A percentile compares a stretch with the other conserved stretches of the same genome.
These are phyloP conservation scores for Sphinx pinastri DNA, from an alignment of 2,888 invertebrate species.

Conservation along the genomic window DNA sequence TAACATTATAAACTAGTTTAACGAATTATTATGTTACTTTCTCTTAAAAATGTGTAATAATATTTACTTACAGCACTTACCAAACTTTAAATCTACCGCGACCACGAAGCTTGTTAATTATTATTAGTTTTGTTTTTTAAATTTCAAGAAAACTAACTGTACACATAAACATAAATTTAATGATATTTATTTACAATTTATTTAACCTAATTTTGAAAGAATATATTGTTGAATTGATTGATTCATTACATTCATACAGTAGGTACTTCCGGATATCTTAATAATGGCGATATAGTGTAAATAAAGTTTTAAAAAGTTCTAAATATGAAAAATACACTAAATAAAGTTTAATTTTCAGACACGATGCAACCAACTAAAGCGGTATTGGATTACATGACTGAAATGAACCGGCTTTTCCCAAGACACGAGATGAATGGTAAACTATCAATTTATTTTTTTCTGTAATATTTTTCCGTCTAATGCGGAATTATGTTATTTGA, in stretches of 20 bases:
- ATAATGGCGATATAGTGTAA: constrained; percentile 15
- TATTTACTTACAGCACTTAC: not conserved
- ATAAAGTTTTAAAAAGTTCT: not conserved
- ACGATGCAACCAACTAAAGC: not conserved
- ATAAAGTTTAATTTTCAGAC: constrained; percentile 1
- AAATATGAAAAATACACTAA: not conserved
- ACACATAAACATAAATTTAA: too few species aligned
- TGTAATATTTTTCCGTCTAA: not conserved
- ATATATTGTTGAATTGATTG: too few species aligned
- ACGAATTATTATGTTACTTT: too few species aligned
- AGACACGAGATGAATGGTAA: constrained; percentile 9
- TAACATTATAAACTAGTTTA: too few species aligned
- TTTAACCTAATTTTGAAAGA: too few species aligned
- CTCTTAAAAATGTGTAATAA: too few species aligned
- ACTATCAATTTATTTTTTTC: not conserved
- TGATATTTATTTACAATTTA: too few species aligned
- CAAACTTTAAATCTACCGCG: constrained; percentile 4
- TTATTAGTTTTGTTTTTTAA: not conserved
- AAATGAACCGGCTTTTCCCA: constrained; percentile 12
- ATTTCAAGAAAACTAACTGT: too few species aligned
- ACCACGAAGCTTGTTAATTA: not conserved
- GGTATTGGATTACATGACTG: constrained; percentile 4
- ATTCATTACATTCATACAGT: too few species aligned
- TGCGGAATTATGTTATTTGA: not conserved
- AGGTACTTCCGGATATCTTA: not conserved